Evolutionary conservation across 2,113 vertebrate species (phyloP), one percentile per base, ranked within the genome.

Genomic region (Xiphias gladius): DNA sequence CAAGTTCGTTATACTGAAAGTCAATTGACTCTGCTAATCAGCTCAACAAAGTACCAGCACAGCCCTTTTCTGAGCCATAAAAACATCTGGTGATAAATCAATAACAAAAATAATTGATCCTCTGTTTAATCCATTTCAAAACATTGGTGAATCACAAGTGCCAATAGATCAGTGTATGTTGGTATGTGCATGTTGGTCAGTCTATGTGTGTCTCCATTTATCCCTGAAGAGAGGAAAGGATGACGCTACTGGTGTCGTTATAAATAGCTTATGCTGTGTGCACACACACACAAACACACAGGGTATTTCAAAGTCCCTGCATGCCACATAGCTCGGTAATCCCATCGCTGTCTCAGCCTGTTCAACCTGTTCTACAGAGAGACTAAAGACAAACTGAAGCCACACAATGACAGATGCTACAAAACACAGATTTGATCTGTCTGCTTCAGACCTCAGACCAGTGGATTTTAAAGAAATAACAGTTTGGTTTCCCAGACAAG

Each of bases 221-320:
- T 93, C 75, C 76, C 86, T 73, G 70, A 62, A 79, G 76, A 89
- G 88, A 84, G 86, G 85, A 89, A 91, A 90, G 85, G 88, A 91
- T 93, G 89, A 92, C 83, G 79, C 79, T 71, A 67, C 82, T 80
- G 62, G 24, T 85, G 67, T 77, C 32, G 54, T 80, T 91, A 93
- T 91, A 92, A 93, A 92, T 93, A 92, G 86, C 85, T 78, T 63
- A 48, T 68, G 39, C 61, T 62, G 66, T 61, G 61, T 7, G 68
- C 37, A 73, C 66, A 50, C 22, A 48, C 39, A 63, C 41, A 63
- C 37, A 13, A 66, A 79, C 43, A 68, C 62, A 50, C 64, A 58
- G 10, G 13, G 80, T 67, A 86, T 89, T 90, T 86, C 63, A 80
- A 83, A 80, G 84, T 83, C 82, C 62, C 79, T 74, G 71, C 73